These are phyloP conservation scores for Tenthredo scrophulariae DNA, from an alignment of 2,888 invertebrate species.

Conservation along the genomic window DNA sequence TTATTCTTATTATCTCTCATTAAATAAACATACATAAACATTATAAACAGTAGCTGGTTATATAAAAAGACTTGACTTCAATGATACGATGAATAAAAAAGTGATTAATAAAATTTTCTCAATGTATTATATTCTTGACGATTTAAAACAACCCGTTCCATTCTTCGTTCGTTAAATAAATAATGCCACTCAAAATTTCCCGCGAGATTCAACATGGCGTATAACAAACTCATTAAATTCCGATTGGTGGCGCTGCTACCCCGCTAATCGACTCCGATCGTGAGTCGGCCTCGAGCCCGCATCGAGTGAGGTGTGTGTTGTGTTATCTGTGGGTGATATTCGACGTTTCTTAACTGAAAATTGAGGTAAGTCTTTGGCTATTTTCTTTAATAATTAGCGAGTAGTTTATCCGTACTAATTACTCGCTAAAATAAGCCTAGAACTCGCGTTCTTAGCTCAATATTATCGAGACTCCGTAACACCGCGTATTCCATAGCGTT, in stretches of 20 bases:
- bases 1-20: not conserved
- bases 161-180: not conserved
- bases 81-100: slow-evolving; percentile 3
- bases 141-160: not conserved
- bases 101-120: not conserved
- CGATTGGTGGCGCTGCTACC: slow-evolving; percentile 54
- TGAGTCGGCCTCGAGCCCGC: slow-evolving; percentile 72
- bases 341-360: slow-evolving; percentile 63
- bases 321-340: slow-evolving; percentile 59
- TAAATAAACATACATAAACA: slow-evolving; percentile 39
- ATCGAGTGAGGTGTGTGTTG: slow-evolving; percentile 62
- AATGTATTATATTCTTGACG: not conserved
- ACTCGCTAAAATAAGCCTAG: not conserved
- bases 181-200: not conserved
- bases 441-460: not conserved
- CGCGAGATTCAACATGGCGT: not conserved
- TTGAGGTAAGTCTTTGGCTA: slow-evolving; percentile 65
- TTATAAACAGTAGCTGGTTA: slow-evolving; percentile 48
- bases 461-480: not conserved
- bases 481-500: not conserved
- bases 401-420: not conserved
- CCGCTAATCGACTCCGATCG: slow-evolving; percentile 43
- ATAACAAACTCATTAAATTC: not conserved
- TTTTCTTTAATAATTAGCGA: not conserved
- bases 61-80: slow-evolving; percentile 12